Evolutionary conservation across 2,888 invertebrate genomes (phyloP), one percentile per base, ranked within the genome.

Genomic region (Drosophila basisetae): DNA sequence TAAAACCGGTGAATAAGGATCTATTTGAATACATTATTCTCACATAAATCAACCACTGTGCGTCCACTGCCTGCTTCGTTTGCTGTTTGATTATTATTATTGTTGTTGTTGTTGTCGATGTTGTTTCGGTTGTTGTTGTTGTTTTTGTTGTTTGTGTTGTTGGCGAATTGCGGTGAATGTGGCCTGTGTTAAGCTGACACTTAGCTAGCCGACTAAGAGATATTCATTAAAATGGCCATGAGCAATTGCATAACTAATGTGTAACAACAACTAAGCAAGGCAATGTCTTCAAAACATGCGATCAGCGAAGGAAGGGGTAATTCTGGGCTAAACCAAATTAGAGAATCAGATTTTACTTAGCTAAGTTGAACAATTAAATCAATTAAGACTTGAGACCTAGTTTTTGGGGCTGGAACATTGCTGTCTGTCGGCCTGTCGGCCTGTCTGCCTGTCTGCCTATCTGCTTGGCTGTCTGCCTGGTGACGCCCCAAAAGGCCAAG

Each of bases 181-280:
- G 73, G 62, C 64, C 61, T 68, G 67, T 60, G 86, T 69, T 77
- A 63, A 74, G 62, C 84, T 81, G 78, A 87, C 83, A 81, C 78
- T 78, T 82, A 74, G 80, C 73, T 35, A 62, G 75, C 74, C 74
- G 63, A 81, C 80, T 80, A 68, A 84, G 71, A 82, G 76, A 71
- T 84, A 84, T 86, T 81, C 80, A 83, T 85, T 87, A 79, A 70
- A 69, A 67, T 73, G 59, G 76, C 80, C 78, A 56, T 30, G 58
- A 83, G 82, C 74, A 68, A 66, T 77, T 80, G 77, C 82, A 82
- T 87, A 87, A 83, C 75, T 80, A 70, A 81, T 76, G 69, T 72
- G 73, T 64, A 85, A 64, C 71, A 85, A 50, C 56, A 58, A 41
- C 37, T n/a, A 47, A 49, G 52, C 49, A 56, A 66, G 58, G 58